phyloP scores from a whole-genome alignment of 2,888 invertebrate species.

The Morpho helenor region DNA sequence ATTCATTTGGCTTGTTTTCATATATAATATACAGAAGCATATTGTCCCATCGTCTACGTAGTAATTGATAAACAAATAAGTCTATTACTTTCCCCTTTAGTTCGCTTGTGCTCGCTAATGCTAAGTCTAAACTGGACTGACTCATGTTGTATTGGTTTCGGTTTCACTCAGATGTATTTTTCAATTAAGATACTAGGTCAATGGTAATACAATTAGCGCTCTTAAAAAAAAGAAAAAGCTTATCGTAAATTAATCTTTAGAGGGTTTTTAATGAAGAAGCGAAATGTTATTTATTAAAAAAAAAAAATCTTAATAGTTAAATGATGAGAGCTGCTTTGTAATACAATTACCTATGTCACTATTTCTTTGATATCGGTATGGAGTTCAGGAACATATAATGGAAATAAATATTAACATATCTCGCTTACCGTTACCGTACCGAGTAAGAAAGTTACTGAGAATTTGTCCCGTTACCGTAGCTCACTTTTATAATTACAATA shows the following conservation, averaged over 20 bases:
- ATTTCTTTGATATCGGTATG: no score
- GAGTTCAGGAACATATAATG: no score
- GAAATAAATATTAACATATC: no score
- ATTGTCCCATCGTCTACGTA: conserved; percentile 10
- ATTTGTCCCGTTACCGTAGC: no score
- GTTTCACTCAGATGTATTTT: conserved; percentile 53
- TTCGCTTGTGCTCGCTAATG: conserved; percentile 68
- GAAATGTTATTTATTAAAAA: no score
- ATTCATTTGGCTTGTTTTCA: conserved; percentile 2
- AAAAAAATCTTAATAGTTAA: no score
- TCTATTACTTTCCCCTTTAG: conserved; percentile 71
- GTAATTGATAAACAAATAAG: conserved; percentile 71
- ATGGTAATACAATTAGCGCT: neutral
- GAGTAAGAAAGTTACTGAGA: no score
- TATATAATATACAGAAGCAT: conserved; percentile 1
- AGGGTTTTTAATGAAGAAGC: no score
- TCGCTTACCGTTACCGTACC: no score
- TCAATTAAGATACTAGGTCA: conserved; percentile 7
- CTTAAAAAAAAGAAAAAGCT: neutral
- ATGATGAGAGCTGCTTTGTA: no score
- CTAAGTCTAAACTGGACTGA: conserved; percentile 63
- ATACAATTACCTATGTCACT: no score
- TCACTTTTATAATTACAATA: no score
- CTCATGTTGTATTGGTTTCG: conserved; percentile 66
- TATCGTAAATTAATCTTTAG: neutral